Base-by-base conservation (phyloP, 1,140 invertebrate species). In the Pseudobourletiella spinata region DNA sequence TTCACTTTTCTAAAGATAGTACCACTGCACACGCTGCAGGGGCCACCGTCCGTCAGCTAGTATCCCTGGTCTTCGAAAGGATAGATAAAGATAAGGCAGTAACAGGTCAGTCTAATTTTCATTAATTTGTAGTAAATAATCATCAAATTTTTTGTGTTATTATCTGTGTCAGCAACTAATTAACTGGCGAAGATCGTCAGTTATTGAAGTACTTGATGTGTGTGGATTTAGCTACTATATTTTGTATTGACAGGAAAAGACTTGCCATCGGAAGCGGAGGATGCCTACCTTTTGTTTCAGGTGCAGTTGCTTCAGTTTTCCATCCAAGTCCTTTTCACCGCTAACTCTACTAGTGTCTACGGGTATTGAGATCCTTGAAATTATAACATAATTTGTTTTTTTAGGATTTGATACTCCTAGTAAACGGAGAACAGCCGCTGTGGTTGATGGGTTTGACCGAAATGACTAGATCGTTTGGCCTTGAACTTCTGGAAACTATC, bases 391-490 rank as follows among this genome's bases (percentile, higher is more conserved):
- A 54, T 54, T 4, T 54, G 39, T 56, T 57, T 11, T 3, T 66
- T 1, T 32, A 66, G 85, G 95, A 99, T 79, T 83, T 99, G 65
- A 93, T 97, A 48, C 90, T 95, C 72, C 76, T 99, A 57, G 91
- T 98, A 1, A 96, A 98, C 78, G 92, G 89, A 6, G 95, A 99
- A 76, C 87, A 94, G 72, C 91, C 95, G 0, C 86, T 85, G 67
- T 99, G 95, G 95, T 77, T 98, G 35, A 81, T 89, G 18, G 93
- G 92, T 4, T 91, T 98, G 76, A 91, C 90, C 6, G 95, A 98
- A 78, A 96, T 98, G 86, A 95, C 92, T 2, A 82, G 94, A 68
- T 96, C 94, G 1, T 96, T 99, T 78, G 95, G 94, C 4, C 77
- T 99, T 60, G 95, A 98, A 76, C 77, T 99, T 22, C 74, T 98